phyloP scores from a whole-genome alignment of 2,113 vertebrate species.

The Catharus fuscescens region DNA sequence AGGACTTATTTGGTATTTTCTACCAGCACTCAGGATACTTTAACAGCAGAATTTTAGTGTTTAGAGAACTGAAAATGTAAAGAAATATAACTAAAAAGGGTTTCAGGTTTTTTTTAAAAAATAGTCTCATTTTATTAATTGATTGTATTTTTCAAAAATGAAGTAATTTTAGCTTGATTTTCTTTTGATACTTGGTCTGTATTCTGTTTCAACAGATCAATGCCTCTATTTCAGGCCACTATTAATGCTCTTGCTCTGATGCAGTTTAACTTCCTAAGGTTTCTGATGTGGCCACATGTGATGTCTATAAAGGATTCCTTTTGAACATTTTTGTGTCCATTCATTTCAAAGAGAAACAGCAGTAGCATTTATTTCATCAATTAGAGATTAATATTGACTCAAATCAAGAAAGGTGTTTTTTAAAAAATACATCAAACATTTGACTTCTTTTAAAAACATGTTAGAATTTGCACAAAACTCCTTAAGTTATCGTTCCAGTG shows the following conservation, averaged over 20 bases:
- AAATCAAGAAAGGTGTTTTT: conserved; percentile 31
- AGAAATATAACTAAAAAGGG: neutral
- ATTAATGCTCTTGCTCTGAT: neutral
- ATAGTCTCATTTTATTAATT: neutral
- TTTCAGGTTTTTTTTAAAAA: neutral
- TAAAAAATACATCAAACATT: conserved; percentile 44
- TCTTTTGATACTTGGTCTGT: neutral
- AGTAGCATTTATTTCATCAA: conserved; percentile 47
- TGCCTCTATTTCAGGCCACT: neutral
- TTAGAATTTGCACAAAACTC: neutral
- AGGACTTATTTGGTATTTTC: neutral
- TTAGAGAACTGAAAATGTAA: neutral
- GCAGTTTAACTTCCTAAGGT: conserved; percentile 20
- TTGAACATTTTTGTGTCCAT: conserved; percentile 46
- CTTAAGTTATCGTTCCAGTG: neutral
- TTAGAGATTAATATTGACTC: conserved; percentile 50
- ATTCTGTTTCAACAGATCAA: neutral
- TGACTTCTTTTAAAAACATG: neutral
- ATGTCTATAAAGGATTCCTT: conserved; percentile 47
- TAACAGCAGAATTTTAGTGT: neutral
- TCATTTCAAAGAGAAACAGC: conserved; percentile 51
- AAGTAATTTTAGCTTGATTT: neutral
- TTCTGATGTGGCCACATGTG: conserved; percentile 29
- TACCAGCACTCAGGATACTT: neutral
- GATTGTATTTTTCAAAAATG: neutral